Conservation (phyloP, 2,888 invertebrate species). For the Empis stercorea region DNA sequence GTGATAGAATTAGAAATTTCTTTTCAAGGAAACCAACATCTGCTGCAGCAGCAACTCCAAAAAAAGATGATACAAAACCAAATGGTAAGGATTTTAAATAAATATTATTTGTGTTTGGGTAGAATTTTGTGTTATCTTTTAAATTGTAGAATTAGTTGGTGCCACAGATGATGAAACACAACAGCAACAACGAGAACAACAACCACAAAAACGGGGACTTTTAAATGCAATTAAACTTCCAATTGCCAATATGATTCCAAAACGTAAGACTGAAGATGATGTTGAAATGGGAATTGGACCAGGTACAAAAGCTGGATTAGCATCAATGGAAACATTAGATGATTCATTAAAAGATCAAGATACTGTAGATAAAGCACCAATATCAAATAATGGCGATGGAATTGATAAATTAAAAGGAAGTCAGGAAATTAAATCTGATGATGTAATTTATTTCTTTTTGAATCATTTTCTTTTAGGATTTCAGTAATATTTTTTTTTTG, state of each 20-base stretch:
- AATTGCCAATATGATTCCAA: conserved; percentile 48
- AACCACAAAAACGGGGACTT: conserved; percentile 38
- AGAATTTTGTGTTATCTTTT: neutral
- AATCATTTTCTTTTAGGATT: neutral
- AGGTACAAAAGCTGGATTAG: conserved; percentile 55
- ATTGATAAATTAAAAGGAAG: conserved; percentile 53
- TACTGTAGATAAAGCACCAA: conserved; percentile 38
- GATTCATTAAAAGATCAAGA: conserved; percentile 54
- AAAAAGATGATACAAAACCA: conserved; percentile 28
- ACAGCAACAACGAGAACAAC: conserved; percentile 29
- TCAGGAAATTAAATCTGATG: conserved; percentile 28
- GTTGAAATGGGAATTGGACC: conserved; percentile 41
- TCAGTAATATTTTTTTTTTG: neutral
- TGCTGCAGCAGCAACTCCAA: conserved; percentile 25
- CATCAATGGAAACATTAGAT: conserved; percentile 71
- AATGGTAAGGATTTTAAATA: conserved; percentile 23
- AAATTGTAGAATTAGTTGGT: neutral
- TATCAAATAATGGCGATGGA: conserved; percentile 47
- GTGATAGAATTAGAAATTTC: conserved; percentile 41
- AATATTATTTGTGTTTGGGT: too few species aligned
- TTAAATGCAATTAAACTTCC: conserved; percentile 50
- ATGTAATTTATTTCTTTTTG: conserved; percentile 17
- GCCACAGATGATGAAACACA: conserved; percentile 4
- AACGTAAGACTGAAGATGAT: conserved; percentile 37
- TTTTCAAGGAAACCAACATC: conserved; percentile 39